Evolutionary conservation across 1,140 invertebrate species (phyloP), one percentile per base, ranked within the genome.

Genomic region (Anadara kagoshimensis): DNA sequence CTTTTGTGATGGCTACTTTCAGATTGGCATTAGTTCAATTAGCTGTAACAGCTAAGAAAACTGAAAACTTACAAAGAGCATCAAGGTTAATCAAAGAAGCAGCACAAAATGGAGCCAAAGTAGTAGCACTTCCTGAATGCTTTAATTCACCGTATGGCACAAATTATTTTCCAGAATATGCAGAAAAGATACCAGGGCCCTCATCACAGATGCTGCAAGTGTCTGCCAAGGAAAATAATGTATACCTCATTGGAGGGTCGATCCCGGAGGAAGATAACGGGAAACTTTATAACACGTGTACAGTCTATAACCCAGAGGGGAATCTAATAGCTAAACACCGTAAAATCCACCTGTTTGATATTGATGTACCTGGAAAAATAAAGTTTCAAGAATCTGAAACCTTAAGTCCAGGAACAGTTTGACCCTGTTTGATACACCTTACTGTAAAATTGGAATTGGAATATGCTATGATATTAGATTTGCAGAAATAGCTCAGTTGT

Each of bases 391-490:
- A 99, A 87, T 98, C 96, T 0, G 94, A 97, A 76, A 93, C 93
- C 0, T 86, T 98, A 0, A 92, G 91, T 65, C 89, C 94, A 1
- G 97, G 97, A 91, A 94, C 83, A 86, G 92, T 0, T 90, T 97
- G 20, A 94, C 93, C 0, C 94, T 90, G 0, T 95, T 98, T 84
- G 90, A 94, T 24, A 92, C 94, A 14, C 80, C 93, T 64, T 92
- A 91, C 5, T 93, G 94, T 49, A 96, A 94, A 90, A 91, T 98
- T 76, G 97, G 97, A 0, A 84, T 98, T 66, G 96, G 95, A 2
- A 97, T 99, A 80, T 99, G 97, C 83, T 98, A 98, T 86, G 97
- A 99, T 88, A 92, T 98, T 20, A 90, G 97, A 51, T 99, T 98
- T 89, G 92, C 95, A 72, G 95, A 97, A 90, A 91, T 98, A 91